Evolutionary conservation across 37 sponge, comb jelly and placozoan species (phyloP).

Genomic region (Oscarella lobularis): DNA sequence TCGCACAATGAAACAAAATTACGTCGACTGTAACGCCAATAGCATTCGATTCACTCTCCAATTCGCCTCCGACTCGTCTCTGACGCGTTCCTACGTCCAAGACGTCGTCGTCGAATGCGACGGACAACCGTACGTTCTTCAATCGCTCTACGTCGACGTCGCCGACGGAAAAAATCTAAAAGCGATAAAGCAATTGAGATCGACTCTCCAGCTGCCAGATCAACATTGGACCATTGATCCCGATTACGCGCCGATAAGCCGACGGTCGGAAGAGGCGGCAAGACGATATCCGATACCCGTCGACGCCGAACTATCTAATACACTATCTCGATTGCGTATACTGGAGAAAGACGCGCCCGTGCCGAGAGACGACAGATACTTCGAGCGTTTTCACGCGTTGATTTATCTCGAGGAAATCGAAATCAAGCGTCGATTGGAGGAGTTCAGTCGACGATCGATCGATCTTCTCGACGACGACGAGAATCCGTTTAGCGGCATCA

Average conservation of each 20-base stretch:
- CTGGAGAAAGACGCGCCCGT: background rate
- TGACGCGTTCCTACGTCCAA: background rate
- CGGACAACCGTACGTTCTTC: background rate
- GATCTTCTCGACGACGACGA: background rate
- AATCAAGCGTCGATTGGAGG: background rate
- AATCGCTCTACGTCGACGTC: background rate
- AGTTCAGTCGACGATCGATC: background rate
- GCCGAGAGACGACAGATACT: background rate
- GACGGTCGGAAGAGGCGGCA: background rate
- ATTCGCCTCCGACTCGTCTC: too few relatives aligned
- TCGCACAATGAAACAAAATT: too few relatives aligned
- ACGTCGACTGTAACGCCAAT: too few relatives aligned
- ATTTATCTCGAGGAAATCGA: background rate
- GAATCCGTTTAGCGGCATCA: background rate
- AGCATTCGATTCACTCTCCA: too few relatives aligned
- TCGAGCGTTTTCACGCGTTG: background rate
- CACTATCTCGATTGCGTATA: background rate
- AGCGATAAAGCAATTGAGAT: background rate
- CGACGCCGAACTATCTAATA: background rate
- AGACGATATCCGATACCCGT: background rate
- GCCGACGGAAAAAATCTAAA: background rate
- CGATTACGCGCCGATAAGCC: too few relatives aligned
- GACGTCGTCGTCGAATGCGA: background rate
- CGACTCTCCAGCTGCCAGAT: background rate
- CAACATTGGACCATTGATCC: background rate